A percentile compares a stretch with the other conserved stretches of the same genome.
Evolutionary conservation across 53 echinoderm and acorn worm genomes (phyloP).

Genomic region (Holothuria scabra): DNA sequence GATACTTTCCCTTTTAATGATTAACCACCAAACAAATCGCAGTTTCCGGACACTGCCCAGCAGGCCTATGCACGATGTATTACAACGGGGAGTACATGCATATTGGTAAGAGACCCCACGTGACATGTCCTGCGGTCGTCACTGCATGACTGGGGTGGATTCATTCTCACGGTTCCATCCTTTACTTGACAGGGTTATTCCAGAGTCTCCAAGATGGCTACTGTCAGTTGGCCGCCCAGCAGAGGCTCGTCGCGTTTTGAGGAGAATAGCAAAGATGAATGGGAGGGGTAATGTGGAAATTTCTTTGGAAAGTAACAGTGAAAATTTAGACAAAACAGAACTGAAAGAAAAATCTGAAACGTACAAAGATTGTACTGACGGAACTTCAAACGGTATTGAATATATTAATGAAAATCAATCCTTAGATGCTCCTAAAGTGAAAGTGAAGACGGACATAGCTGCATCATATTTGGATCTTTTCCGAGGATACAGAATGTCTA

Average conservation of each 20-base stretch:
- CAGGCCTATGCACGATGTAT: too few relatives aligned
- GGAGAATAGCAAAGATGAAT: constrained; percentile 12
- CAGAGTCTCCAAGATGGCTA: constrained; percentile 39
- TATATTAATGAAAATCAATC: background rate
- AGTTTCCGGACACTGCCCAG: too few relatives aligned
- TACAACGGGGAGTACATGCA: too few relatives aligned
- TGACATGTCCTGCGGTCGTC: too few relatives aligned
- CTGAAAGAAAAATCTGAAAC: background rate
- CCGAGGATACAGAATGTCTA: background rate
- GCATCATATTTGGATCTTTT: constrained; percentile 39
- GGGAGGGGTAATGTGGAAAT: background rate
- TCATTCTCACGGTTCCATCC: too few relatives aligned
- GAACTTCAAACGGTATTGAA: too few relatives aligned
- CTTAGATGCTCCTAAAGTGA: too few relatives aligned
- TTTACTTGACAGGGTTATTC: background rate
- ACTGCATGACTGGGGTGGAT: too few relatives aligned
- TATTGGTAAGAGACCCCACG: too few relatives aligned
- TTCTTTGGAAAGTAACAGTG: background rate
- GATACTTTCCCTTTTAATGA: too few relatives aligned
- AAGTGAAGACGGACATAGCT: too few relatives aligned
- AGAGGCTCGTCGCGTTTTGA: background rate
- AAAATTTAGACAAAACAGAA: background rate
- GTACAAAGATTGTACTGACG: background rate
- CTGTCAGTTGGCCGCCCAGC: constrained; percentile 26
- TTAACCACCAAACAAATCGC: too few relatives aligned